Evolutionary conservation across 1,140 invertebrate genomes (phyloP), one percentile per base, ranked within the genome.

Genomic region (Drosophila asahinai): DNA sequence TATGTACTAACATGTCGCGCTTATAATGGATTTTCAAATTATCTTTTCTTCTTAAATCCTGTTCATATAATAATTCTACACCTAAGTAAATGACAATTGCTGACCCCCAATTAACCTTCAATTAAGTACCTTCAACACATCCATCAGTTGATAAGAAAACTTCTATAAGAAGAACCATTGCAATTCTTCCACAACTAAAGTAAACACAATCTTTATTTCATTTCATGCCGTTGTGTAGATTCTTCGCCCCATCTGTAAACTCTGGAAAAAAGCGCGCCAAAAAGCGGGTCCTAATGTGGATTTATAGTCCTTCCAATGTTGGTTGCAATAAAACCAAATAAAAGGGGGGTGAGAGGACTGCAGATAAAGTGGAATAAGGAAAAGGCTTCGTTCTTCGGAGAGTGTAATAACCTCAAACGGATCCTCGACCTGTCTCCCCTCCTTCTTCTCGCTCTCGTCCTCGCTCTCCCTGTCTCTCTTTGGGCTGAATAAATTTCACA

Each of bases 361-460:
- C 15, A 48, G 36, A 67, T 43, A 36, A 68, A 30, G 49, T 33
- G 40, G 65, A 47, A 47, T 57, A 30, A 40, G 48, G 71, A 62
- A 63, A 57, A 75, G 70, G 30, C 47, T 65, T 51, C 17, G 19
- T 57, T 65, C 33, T 45, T 33, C 12, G 25, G 25, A 43, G 82
- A 84, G 82, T 86, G 82, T 84, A 84, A 78, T 86, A 84, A 84
- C 82, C 82, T 62, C 64, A 72, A 72, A 64, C 64, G 77, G 70
- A 75, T 58, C 76, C 80, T 75, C 67, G 65, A 73, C 71, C 67
- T 49, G 25, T 42, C 62, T 49, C 66, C 43, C 62, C 51, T 49
- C 33, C 66, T 60, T 25, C n/a, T 38, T 42, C 25, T 40, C 25
- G 40, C 15, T 55, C 27, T 54, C 40, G 14, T 9, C 42, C 22